A percentile compares a stretch with the other conserved stretches of the same genome.
Conservation (phyloP, 2,888 invertebrate genomes). For the Drosophila ustulata region DNA sequence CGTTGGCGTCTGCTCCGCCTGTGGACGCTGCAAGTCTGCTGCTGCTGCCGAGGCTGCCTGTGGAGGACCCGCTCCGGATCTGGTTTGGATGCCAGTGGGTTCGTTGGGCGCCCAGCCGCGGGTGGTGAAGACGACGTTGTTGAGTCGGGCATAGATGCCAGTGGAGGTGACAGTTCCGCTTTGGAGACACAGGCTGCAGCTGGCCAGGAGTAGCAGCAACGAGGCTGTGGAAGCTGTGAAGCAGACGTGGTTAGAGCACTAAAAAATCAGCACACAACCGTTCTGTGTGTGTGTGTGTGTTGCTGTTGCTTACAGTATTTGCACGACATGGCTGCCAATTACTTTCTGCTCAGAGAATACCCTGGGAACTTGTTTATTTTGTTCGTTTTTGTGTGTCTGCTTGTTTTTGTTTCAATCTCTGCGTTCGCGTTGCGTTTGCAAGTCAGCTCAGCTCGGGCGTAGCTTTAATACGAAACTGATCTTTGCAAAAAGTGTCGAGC, state of each 20-base stretch:
- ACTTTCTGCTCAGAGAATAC: slow-evolving; percentile 20
- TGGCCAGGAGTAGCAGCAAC: slow-evolving; percentile 27
- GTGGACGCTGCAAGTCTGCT: slow-evolving; percentile 19
- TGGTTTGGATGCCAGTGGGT: not conserved
- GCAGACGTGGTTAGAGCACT: slow-evolving; percentile 22
- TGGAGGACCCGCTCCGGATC: slow-evolving; percentile 7
- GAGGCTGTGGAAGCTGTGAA: slow-evolving; percentile 27
- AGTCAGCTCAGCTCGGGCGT: slow-evolving; percentile 58
- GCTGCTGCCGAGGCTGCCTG: not conserved
- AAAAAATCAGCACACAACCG: slow-evolving; percentile 4
- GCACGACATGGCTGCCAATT: slow-evolving; percentile 61
- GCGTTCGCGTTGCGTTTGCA: slow-evolving; percentile 24
- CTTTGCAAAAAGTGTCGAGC: slow-evolving; percentile 46
- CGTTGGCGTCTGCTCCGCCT: not conserved
- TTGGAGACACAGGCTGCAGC: slow-evolving; percentile 34
- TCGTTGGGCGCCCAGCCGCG: not conserved
- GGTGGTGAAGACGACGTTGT: not conserved
- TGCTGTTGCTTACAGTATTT: slow-evolving; percentile 61
- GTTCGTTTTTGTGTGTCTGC: not conserved
- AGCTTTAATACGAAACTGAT: slow-evolving; percentile 69
- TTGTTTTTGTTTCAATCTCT: slow-evolving; percentile 10
- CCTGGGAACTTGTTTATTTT: slow-evolving; percentile 19
- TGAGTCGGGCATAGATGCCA: not conserved
- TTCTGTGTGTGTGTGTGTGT: not conserved
- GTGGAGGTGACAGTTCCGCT: slow-evolving; percentile 8